These are phyloP conservation scores for Alectura lathami DNA, from an alignment of 2,113 vertebrate species.

Conservation along the genomic window DNA sequence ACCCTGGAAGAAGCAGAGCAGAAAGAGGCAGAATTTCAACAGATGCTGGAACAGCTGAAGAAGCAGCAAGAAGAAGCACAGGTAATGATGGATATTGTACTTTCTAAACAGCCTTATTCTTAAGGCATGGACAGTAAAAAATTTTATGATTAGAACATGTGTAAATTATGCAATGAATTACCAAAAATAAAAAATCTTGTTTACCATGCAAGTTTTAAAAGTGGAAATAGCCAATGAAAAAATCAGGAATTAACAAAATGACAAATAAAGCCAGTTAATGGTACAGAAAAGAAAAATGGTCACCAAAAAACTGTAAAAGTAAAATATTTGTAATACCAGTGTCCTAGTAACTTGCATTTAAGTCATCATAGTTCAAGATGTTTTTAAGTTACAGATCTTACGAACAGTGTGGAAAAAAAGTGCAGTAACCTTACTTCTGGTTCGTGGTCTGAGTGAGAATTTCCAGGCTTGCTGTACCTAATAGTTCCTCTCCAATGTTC, in stretches of 20 bases:
- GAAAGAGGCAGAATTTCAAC: slow-evolving; percentile 92
- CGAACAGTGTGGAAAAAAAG: background rate
- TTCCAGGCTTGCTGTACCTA: background rate
- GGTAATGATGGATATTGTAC: slow-evolving; percentile 68
- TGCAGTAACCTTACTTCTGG: background rate
- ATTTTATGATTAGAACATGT: background rate
- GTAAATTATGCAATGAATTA: background rate
- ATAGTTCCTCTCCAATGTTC: background rate
- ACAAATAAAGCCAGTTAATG: background rate
- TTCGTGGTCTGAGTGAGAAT: background rate
- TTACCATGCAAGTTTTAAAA: background rate
- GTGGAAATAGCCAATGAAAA: background rate
- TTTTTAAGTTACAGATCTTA: background rate
- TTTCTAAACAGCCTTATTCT: background rate
- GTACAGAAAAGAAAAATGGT: background rate
- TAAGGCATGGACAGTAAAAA: background rate
- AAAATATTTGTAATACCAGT: background rate
- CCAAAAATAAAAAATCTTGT: background rate
- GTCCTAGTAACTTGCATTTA: background rate
- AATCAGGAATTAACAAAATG: background rate
- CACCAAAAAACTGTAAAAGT: background rate
- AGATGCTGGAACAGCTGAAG: slow-evolving; percentile 90
- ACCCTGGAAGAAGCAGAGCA: slow-evolving; percentile 88
- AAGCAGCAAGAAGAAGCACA: slow-evolving; percentile 91
- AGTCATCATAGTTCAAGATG: background rate